A percentile compares a stretch with the other conserved stretches of the same genome.
Conservation (phyloP, 2,797 vertebrate species). For the Anableps anableps region DNA sequence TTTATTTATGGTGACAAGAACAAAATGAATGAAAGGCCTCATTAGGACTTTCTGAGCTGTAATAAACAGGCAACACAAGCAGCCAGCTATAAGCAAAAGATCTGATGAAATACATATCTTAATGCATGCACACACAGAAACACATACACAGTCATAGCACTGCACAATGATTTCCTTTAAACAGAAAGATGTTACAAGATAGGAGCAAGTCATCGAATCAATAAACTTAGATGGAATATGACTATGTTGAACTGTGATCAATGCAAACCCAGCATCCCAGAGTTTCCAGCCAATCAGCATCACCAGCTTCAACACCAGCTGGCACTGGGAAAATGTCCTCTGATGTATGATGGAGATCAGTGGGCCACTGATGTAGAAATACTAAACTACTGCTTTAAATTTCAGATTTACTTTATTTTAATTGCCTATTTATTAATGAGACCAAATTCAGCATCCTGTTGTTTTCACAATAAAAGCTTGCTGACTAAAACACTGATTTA, state of each 20-base stretch:
- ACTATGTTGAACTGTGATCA: constrained; percentile 15
- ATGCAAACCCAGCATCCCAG: constrained; percentile 11
- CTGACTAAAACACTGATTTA: not conserved
- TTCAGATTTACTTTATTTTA: not conserved
- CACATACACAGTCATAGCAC: not conserved
- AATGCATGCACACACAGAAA: not conserved
- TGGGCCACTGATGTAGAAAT: not conserved
- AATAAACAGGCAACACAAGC: not conserved
- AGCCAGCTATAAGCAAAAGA: not conserved
- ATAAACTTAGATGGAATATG: constrained; percentile 15
- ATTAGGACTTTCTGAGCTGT: not conserved
- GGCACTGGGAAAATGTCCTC: not conserved
- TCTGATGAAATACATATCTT: not conserved
- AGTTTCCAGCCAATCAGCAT: constrained; percentile 15
- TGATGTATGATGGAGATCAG: not conserved
- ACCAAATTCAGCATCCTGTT: not conserved
- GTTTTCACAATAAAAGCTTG: not conserved
- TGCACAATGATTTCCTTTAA: not conserved
- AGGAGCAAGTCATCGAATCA: constrained; percentile 6
- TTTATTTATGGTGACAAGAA: not conserved
- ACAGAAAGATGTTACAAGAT: not conserved
- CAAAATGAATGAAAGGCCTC: not conserved
- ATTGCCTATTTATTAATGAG: not conserved
- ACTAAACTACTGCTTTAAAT: not conserved
- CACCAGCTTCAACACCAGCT: constrained; percentile 17